These are phyloP conservation scores for Cerastoderma edule DNA, from an alignment of 2,888 invertebrate genomes.

Conservation along the genomic window DNA sequence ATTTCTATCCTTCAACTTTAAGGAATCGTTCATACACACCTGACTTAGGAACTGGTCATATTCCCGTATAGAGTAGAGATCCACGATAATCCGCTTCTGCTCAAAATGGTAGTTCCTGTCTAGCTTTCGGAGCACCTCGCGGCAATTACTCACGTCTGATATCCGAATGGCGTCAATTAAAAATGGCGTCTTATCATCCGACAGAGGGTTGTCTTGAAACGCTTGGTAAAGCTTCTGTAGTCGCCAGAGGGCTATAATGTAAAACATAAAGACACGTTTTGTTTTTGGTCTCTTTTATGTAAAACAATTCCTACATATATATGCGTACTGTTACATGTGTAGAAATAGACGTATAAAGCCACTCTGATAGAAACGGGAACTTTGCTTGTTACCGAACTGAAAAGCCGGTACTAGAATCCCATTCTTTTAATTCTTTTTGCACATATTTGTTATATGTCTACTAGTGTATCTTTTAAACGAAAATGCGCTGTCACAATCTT, in stretches of 20 bases:
- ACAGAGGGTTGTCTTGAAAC: slow-evolving; percentile 54
- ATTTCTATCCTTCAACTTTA: no score
- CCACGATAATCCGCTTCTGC: slow-evolving; percentile 67
- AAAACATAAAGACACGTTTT: neutral
- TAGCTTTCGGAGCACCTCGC: slow-evolving; percentile 64
- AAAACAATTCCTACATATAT: no score
- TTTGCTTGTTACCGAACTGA: no score
- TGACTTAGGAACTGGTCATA: slow-evolving; percentile 69
- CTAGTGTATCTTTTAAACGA: no score
- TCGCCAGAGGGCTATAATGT: slow-evolving; percentile 68
- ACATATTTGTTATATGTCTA: no score
- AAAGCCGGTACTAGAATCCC: no score
- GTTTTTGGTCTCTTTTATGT: neutral
- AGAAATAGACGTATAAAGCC: no score
- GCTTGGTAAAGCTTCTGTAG: slow-evolving; percentile 66
- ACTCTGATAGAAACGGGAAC: no score
- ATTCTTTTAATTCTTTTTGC: no score
- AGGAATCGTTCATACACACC: no score
- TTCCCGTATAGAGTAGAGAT: slow-evolving; percentile 55
- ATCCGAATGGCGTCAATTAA: slow-evolving; percentile 69
- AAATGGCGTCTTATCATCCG: slow-evolving; percentile 36
- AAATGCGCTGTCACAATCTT: no score
- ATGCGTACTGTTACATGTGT: no score
- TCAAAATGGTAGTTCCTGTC: slow-evolving; percentile 65
- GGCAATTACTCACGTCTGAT: slow-evolving; percentile 61